Percentiles rank a stretch among this genome's conserved stretches.
These are phyloP conservation scores for Lamproptera curius DNA, from an alignment of 2,888 invertebrate genomes.

Conservation along the genomic window DNA sequence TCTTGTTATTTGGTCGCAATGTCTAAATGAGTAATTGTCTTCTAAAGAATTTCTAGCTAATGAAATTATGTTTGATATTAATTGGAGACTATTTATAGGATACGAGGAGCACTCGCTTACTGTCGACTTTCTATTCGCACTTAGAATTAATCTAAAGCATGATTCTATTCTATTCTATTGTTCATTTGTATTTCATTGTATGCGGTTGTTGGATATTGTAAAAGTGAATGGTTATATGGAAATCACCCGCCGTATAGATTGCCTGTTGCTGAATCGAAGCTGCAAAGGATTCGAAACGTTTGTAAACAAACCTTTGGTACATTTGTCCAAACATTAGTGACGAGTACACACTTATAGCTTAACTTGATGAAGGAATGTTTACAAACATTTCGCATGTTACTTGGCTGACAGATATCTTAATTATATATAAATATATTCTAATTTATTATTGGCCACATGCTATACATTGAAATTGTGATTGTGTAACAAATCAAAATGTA, in stretches of 20 bases:
- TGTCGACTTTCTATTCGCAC: constrained; percentile 10
- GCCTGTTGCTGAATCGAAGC: too few relatives aligned
- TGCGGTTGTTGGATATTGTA: constrained; percentile 24
- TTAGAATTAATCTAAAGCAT: constrained; percentile 7
- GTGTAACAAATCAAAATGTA: constrained; percentile 31
- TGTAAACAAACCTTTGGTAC: too few relatives aligned
- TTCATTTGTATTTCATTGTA: constrained; percentile 38
- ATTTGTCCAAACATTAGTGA: too few relatives aligned
- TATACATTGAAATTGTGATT: constrained; percentile 29
- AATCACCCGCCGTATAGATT: too few relatives aligned
- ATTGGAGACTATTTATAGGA: constrained; percentile 1
- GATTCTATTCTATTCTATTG: constrained; percentile 21
- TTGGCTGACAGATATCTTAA: constrained; percentile 16
- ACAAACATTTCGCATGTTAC: constrained; percentile 23
- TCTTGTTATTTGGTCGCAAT: constrained; percentile 33
- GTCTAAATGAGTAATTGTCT: constrained; percentile 16
- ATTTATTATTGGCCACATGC: constrained; percentile 19
- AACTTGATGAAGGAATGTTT: too few relatives aligned
- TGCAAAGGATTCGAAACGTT: too few relatives aligned
- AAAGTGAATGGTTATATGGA: constrained; percentile 4
- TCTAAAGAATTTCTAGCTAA: constrained; percentile 26
- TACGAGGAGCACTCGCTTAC: constrained; percentile 5
- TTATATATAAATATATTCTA: constrained; percentile 16
- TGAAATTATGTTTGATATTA: neutral
- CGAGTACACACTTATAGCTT: too few relatives aligned